These are phyloP conservation scores for Tretioscincus oriximinensis DNA, from an alignment of 2,113 vertebrate genomes.

Conservation along the genomic window DNA sequence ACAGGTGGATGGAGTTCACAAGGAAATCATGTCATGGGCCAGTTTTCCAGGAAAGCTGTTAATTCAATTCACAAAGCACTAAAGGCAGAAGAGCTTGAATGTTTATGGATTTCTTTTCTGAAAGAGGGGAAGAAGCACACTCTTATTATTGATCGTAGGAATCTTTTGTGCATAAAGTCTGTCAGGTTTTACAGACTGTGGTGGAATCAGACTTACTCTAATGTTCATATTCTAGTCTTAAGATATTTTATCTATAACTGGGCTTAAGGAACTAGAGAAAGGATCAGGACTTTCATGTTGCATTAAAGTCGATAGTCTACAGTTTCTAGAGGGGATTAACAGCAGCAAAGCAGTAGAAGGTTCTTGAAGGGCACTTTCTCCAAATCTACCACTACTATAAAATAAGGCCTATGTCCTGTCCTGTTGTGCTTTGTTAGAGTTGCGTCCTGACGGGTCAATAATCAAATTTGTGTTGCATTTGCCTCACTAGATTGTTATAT, in stretches of 20 bases:
- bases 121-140: neutral
- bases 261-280: neutral
- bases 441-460: too few species aligned
- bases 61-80: conserved; percentile 69
- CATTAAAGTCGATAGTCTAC: too few species aligned
- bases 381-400: too few species aligned
- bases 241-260: neutral
- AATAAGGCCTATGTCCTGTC: too few species aligned
- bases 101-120: neutral
- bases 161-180: neutral
- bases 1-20: conserved; percentile 85
- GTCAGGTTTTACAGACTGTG: neutral
- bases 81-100: conserved; percentile 51
- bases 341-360: too few species aligned
- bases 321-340: too few species aligned
- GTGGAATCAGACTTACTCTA: neutral
- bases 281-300: too few species aligned
- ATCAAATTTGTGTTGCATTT: too few species aligned
- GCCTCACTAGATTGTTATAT: too few species aligned
- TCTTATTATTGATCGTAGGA: neutral
- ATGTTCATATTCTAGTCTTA: neutral
- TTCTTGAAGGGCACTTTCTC: too few species aligned
- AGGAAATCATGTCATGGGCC: conserved; percentile 78
- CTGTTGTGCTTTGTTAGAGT: too few species aligned
- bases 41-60: conserved; percentile 82